A percentile compares a stretch with the other conserved stretches of the same genome.
Conservation (phyloP, 2,797 vertebrate genomes). For the Myotis daubentonii region DNA sequence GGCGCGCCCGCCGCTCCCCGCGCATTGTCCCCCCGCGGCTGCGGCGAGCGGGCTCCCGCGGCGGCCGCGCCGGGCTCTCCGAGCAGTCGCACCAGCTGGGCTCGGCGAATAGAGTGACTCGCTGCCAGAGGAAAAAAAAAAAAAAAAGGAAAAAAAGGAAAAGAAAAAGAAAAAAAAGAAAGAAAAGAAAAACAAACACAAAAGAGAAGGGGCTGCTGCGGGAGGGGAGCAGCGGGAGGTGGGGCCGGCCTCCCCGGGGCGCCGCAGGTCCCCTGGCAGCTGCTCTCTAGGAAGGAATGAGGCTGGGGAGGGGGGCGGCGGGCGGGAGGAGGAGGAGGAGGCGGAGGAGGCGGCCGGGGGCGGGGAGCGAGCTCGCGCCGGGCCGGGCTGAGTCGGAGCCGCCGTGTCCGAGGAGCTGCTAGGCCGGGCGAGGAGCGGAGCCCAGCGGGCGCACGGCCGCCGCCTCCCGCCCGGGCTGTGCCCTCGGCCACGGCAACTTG, state of each 20-base stretch:
- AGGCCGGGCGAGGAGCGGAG: constrained; percentile 82
- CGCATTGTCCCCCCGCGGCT: constrained; percentile 72
- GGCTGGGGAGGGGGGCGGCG: constrained; percentile 61
- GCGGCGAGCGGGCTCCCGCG: constrained; percentile 3
- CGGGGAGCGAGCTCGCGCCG: constrained; percentile 73
- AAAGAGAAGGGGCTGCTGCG: constrained; percentile 19
- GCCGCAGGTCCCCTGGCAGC: constrained; percentile 77
- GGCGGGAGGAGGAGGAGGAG: constrained; percentile 13
- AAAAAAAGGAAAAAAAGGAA: neutral
- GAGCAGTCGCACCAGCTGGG: constrained; percentile 74
- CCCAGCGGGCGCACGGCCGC: constrained; percentile 64
- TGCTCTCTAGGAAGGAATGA: constrained; percentile 76
- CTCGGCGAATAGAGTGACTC: constrained; percentile 74
- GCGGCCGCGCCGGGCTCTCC: constrained; percentile 27
- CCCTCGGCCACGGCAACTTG: constrained; percentile 16
- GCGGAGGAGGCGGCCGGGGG: constrained; percentile 45
- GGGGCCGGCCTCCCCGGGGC: constrained; percentile 73
- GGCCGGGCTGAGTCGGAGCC: constrained; percentile 78
- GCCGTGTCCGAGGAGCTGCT: constrained; percentile 77
- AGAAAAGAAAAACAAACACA: constrained; percentile 25
- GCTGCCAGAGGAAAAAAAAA: constrained; percentile 44
- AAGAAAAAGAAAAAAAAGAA: neutral
- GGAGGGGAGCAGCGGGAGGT: constrained; percentile 50
- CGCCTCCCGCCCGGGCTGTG: neutral
- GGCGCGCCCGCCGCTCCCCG: constrained; percentile 72